A percentile compares a stretch with the other conserved stretches of the same genome.
These are phyloP conservation scores for Drosophila eohydei DNA, from an alignment of 2,888 invertebrate genomes.

Conservation along the genomic window DNA sequence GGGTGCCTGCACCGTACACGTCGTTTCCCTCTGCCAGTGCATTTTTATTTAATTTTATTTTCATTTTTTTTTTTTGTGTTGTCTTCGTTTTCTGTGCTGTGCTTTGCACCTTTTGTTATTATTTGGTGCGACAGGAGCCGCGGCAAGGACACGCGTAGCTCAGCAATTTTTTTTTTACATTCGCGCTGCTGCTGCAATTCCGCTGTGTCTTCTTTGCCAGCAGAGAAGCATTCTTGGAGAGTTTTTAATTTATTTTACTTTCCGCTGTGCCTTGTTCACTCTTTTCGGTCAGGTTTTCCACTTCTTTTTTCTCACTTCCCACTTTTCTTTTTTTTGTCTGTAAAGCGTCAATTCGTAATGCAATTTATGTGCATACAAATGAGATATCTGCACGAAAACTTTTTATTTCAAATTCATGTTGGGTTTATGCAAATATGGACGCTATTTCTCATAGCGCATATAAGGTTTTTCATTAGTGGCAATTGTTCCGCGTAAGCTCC, in stretches of 20 bases:
- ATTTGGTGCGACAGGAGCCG: constrained; percentile 45
- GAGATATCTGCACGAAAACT: constrained; percentile 32
- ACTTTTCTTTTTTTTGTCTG: constrained; percentile 4
- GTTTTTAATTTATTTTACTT: constrained; percentile 64
- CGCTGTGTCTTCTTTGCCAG: constrained; percentile 25
- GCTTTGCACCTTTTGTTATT: constrained; percentile 53
- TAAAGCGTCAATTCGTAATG: constrained; percentile 57
- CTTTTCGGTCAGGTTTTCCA: constrained; percentile 15
- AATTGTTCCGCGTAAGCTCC: constrained; percentile 3
- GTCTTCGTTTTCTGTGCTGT: constrained; percentile 3
- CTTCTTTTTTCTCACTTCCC: background rate
- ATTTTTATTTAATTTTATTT: constrained; percentile 28
- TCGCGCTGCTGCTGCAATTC: constrained; percentile 26
- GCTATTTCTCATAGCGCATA: constrained; percentile 10
- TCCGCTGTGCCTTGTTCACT: constrained; percentile 30
- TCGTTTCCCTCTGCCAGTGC: constrained; percentile 7
- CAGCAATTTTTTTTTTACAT: constrained; percentile 47
- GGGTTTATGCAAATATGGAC: constrained; percentile 39
- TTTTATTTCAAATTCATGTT: constrained; percentile 50
- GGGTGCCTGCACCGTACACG: constrained; percentile 1
- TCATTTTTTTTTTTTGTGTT: constrained; percentile 10
- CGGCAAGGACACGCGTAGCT: constrained; percentile 59
- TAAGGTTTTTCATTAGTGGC: constrained; percentile 34
- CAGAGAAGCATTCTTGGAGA: constrained; percentile 32
- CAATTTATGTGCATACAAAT: constrained; percentile 70